Percentiles rank a stretch among this genome's conserved stretches.
Conservation (phyloP, 2,888 invertebrate genomes). For the Apantesis nais region DNA sequence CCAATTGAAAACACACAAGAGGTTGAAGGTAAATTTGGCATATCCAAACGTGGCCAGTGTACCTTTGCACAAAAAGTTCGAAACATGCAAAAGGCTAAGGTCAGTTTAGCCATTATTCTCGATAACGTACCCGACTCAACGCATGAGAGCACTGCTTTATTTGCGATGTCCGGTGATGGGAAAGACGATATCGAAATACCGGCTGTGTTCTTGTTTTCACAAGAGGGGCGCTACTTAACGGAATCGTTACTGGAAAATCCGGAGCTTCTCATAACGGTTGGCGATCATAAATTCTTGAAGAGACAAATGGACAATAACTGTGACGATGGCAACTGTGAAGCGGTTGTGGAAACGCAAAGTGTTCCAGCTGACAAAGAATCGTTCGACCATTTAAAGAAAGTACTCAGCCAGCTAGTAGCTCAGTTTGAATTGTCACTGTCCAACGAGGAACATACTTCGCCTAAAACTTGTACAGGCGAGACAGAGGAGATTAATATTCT, state of each 20-base stretch:
- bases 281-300: conserved; percentile 76
- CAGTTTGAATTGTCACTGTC: conserved; percentile 72
- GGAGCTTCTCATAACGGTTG: conserved; percentile 82
- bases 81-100: conserved; percentile 92
- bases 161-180: conserved; percentile 99
- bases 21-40: conserved; percentile 90
- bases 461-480: conserved; percentile 44
- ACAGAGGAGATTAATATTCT: conserved; percentile 44
- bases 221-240: conserved; percentile 90
- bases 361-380: conserved; percentile 62
- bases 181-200: conserved; percentile 94
- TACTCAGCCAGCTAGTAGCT: conserved; percentile 70
- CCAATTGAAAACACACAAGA: conserved; percentile 84
- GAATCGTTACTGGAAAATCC: conserved; percentile 85
- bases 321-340: conserved; percentile 60
- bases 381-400: conserved; percentile 77
- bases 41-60: conserved; percentile 96
- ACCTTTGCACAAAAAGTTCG: conserved; percentile 98
- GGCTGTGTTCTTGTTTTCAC: conserved; percentile 94
- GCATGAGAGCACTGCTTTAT: conserved; percentile 91
- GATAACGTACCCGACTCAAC: conserved; percentile 93
- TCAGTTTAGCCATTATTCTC: conserved; percentile 93
- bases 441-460: conserved; percentile 52
- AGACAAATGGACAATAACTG: conserved; percentile 59
- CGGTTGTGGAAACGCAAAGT: conserved; percentile 47